Base-by-base conservation (phyloP, 2,797 vertebrate genomes). In the Austrolebias charrua region DNA sequence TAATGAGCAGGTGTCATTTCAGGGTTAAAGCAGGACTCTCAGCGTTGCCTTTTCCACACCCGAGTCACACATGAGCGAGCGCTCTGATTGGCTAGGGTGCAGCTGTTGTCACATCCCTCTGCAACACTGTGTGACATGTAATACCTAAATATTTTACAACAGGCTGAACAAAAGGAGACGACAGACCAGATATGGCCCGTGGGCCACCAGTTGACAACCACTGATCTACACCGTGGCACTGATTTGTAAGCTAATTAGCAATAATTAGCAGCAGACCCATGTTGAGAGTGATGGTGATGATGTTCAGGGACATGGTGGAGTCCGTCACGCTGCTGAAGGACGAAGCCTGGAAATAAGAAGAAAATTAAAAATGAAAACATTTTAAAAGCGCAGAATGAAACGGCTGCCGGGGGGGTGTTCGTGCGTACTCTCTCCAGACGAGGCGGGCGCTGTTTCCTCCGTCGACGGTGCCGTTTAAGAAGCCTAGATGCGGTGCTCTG, bases 301-400 rank as follows among this genome's bases (percentile, higher is more conserved):
- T 96, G 82, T 97, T 97, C 68, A 97, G 82, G 14, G 95, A 97
- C 96, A 97, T 97, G 0, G 96, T 97, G 47, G 96, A 97, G 69
- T 97, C 96, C 0, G 96, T 97, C 77, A 97, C 94, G 0, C 96
- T 97, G 88, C 96, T 97, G 84, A 97, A 96, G 59, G 96, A 97
- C 0, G 96, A 96, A 0, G 94, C 92, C 96, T 97, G 85, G 0
- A 68, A 62, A 9, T 10, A 1, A 40, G 38, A 20, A 4, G 13
- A 5, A 10, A 10, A 12, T 11, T 16, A 13, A n/a, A 61, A 45
- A 12, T 16, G 8, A 57, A 6, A 2, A 3, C 6, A 3, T 24
- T 24, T 8, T 35, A 6, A 35, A 40, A 40, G 38, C 4, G 13
- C 38, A 40, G 38, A 13, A 13, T 2, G 38, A 8, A 4, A 1